Percentiles rank a stretch among this genome's conserved stretches.
Evolutionary conservation across 2,888 invertebrate species (phyloP).

Genomic region (Sinopyrophorus schimmeli): DNA sequence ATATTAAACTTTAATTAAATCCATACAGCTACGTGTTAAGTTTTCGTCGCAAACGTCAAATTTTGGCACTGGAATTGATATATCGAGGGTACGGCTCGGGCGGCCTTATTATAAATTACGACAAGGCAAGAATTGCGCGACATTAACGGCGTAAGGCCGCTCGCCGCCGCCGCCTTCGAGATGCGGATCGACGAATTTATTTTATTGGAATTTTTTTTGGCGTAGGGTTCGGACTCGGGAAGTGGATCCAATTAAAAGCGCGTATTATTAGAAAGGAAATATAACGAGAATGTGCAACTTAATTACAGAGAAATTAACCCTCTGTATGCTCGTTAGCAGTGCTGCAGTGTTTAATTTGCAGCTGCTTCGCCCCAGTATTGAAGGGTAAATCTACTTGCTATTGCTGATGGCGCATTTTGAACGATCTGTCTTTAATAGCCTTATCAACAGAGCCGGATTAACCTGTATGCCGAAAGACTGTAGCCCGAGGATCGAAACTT

Average conservation of each 20-base stretch:
- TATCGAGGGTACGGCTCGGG: constrained; percentile 11
- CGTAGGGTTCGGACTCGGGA: too few species aligned
- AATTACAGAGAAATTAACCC: constrained; percentile 34
- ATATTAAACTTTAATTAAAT: constrained; percentile 25
- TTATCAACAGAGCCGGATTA: too few species aligned
- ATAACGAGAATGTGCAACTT: constrained; percentile 32
- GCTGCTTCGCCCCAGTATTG: constrained; percentile 30
- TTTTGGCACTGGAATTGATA: constrained; percentile 22
- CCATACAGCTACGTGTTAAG: constrained; percentile 16
- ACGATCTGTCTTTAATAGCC: constrained; percentile 29
- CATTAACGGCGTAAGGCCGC: background rate
- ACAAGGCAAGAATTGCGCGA: background rate
- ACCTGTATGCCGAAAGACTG: too few species aligned
- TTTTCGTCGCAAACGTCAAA: constrained; percentile 30
- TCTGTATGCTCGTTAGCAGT: constrained; percentile 31
- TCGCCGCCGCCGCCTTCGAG: background rate
- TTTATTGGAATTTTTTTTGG: too few species aligned
- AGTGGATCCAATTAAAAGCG: constrained; percentile 25
- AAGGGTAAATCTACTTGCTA: constrained; percentile 31
- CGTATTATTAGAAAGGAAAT: constrained; percentile 25
- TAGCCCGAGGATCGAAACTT: too few species aligned
- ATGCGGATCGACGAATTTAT: too few species aligned
- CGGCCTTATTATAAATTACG: background rate
- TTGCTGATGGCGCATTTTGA: constrained; percentile 29
- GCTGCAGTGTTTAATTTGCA: constrained; percentile 33